Percentiles rank a stretch among this genome's conserved stretches.
These are phyloP conservation scores for Condylura cristata DNA, from an alignment of 2,113 vertebrate genomes.

Conservation along the genomic window DNA sequence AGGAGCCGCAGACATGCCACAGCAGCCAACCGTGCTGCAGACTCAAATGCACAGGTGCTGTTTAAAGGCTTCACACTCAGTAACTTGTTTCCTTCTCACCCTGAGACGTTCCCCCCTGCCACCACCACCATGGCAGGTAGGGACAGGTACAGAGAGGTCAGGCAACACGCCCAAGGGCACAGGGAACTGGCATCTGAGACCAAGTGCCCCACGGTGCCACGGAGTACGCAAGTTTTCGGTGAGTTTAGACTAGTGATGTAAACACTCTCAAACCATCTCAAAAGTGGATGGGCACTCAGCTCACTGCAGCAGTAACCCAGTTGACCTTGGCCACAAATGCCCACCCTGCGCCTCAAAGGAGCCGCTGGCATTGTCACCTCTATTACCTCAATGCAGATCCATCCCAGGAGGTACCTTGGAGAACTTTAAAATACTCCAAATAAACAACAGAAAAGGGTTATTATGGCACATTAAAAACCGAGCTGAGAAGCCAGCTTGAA, in stretches of 20 bases:
- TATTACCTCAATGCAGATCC: neutral
- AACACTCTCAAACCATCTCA: neutral
- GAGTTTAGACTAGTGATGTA: too few relatives aligned
- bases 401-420: neutral
- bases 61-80: neutral
- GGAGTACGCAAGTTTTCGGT: neutral
- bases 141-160: neutral
- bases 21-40: neutral
- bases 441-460: neutral
- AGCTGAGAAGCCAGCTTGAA: neutral
- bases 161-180: neutral
- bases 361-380: too few relatives aligned
- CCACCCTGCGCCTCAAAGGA: too few relatives aligned
- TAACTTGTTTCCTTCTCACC: neutral
- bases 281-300: neutral
- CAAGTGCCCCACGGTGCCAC: neutral
- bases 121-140: neutral
- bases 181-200: neutral
- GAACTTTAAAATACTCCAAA: neutral
- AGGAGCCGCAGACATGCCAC: neutral
- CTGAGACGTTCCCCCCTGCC: neutral
- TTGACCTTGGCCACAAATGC: neutral
- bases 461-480: neutral
- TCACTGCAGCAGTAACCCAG: neutral
- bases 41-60: too few relatives aligned